A percentile compares a stretch with the other conserved stretches of the same genome.
Conservation (phyloP, 1,140 invertebrate species). For the Camponotus vicinus region DNA sequence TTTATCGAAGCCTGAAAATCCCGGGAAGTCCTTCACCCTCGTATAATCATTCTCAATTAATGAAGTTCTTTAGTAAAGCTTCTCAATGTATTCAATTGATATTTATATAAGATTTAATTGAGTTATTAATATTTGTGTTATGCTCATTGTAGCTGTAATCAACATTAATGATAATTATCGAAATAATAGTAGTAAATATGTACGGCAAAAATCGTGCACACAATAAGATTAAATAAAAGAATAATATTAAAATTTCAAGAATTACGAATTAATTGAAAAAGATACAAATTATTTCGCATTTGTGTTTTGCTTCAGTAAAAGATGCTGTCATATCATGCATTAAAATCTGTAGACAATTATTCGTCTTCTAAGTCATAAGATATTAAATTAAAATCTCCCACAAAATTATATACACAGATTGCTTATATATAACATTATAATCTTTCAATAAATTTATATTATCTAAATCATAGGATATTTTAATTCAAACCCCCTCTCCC, state of each 20-base stretch:
- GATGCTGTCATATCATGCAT: slow-evolving; percentile 34
- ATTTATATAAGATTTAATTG: slow-evolving; percentile 8
- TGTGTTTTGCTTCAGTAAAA: not conserved
- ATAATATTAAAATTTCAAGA: slow-evolving; percentile 2
- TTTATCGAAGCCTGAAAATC: slow-evolving; percentile 37
- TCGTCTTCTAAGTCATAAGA: not conserved
- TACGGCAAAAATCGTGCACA: slow-evolving; percentile 31
- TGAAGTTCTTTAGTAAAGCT: not conserved
- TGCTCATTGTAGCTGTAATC: not conserved
- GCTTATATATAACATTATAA: not conserved
- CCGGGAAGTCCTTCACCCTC: slow-evolving; percentile 23
- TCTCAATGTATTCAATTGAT: not conserved
- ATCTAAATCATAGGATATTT: too few species aligned
- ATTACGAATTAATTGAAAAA: not conserved
- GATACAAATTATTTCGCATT: slow-evolving; percentile 5
- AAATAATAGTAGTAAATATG: not conserved
- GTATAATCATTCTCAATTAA: slow-evolving; percentile 21
- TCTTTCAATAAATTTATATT: not conserved
- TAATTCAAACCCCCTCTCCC: too few species aligned
- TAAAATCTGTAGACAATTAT: slow-evolving; percentile 9
- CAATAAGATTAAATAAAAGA: not conserved
- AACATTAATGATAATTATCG: slow-evolving; percentile 27
- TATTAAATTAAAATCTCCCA: not conserved
- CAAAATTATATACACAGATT: not conserved
- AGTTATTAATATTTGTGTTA: not conserved